Conservation (phyloP, 2,797 vertebrate species). For the Sphenopsis melanotis region DNA sequence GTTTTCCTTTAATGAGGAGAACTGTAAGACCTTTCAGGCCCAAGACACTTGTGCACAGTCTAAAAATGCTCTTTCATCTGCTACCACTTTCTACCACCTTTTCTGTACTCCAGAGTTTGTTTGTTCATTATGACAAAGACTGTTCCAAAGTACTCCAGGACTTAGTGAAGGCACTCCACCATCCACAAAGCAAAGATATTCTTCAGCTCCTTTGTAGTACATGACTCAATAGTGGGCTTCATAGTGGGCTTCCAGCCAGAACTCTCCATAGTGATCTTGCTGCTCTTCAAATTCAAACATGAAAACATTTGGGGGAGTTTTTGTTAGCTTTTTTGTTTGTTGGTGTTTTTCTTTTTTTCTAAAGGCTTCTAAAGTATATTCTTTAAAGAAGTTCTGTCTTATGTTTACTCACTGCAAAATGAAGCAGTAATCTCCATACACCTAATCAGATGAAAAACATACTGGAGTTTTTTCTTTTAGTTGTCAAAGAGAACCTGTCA, state of each 20-base stretch:
- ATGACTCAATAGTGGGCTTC: neutral
- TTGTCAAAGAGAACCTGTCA: neutral
- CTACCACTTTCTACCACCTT: slow-evolving; percentile 22
- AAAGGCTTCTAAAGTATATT: slow-evolving; percentile 13
- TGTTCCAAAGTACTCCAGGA: slow-evolving; percentile 1
- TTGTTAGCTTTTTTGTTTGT: neutral
- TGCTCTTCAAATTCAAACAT: slow-evolving; percentile 33
- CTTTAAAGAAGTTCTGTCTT: slow-evolving; percentile 26
- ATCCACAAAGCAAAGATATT: slow-evolving; percentile 27
- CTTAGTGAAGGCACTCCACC: slow-evolving; percentile 19
- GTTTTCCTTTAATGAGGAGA: neutral
- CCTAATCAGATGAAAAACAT: slow-evolving; percentile 19
- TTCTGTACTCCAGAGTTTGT: slow-evolving; percentile 7
- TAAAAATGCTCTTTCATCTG: neutral
- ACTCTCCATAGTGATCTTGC: slow-evolving; percentile 8
- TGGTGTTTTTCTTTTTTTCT: neutral
- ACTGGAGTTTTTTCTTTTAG: neutral
- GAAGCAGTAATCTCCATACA: neutral
- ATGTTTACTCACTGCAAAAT: slow-evolving; percentile 33
- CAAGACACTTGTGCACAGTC: neutral
- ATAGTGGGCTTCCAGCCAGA: neutral
- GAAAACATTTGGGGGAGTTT: neutral
- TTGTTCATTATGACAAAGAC: slow-evolving; percentile 15
- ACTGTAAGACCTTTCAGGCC: neutral
- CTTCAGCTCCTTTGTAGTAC: neutral